These are phyloP conservation scores for Cheilosia urbana DNA, from an alignment of 2,888 invertebrate species.

Conservation along the genomic window DNA sequence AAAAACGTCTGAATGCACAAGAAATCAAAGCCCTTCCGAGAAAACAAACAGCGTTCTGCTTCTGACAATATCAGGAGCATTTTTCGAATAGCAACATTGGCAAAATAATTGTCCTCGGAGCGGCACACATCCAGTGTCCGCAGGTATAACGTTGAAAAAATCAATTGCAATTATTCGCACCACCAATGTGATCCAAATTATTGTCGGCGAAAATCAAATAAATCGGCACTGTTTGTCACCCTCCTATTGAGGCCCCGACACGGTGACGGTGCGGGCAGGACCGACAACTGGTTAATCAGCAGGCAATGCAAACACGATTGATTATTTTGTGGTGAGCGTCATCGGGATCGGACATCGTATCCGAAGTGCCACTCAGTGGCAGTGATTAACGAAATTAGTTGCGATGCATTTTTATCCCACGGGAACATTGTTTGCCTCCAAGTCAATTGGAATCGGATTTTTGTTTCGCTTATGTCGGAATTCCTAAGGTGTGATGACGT, in stretches of 20 bases:
- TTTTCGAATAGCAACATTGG: slow-evolving; percentile 74
- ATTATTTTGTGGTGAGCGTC: slow-evolving; percentile 64
- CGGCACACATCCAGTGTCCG: neutral
- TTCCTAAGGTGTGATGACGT: slow-evolving; percentile 9
- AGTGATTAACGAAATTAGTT: slow-evolving; percentile 73
- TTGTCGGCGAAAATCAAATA: slow-evolving; percentile 75
- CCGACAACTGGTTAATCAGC: slow-evolving; percentile 9
- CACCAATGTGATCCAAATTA: slow-evolving; percentile 76
- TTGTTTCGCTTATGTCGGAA: slow-evolving; percentile 36
- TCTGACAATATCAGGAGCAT: slow-evolving; percentile 66
- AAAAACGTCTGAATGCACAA: slow-evolving; percentile 44
- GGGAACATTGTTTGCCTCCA: slow-evolving; percentile 45
- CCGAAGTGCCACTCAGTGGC: slow-evolving; percentile 61
- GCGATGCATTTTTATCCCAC: slow-evolving; percentile 70
- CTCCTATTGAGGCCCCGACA: slow-evolving; percentile 26
- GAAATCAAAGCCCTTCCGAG: slow-evolving; percentile 71
- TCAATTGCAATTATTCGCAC: slow-evolving; percentile 76
- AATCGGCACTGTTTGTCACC: slow-evolving; percentile 74
- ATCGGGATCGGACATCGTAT: slow-evolving; percentile 56
- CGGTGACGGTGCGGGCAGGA: slow-evolving; percentile 9
- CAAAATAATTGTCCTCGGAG: slow-evolving; percentile 63
- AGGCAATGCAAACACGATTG: slow-evolving; percentile 71
- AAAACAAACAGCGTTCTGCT: slow-evolving; percentile 38
- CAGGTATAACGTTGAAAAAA: slow-evolving; percentile 49
- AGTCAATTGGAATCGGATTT: slow-evolving; percentile 45